Conservation (phyloP, 2,113 vertebrate species). For the Eptesicus fuscus region DNA sequence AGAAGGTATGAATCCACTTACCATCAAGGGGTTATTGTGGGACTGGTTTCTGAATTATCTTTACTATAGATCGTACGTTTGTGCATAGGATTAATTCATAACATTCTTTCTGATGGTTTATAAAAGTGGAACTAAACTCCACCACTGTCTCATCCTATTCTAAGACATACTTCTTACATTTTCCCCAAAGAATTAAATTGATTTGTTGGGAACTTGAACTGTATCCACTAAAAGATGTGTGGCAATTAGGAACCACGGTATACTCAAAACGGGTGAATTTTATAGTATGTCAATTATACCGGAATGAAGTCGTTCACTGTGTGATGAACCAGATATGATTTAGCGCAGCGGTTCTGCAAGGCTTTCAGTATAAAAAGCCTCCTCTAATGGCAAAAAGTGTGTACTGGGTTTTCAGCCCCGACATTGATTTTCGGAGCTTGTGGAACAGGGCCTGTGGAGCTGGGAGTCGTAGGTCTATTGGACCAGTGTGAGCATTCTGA, state of each 20-base stretch:
- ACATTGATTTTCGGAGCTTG: neutral
- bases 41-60: neutral
- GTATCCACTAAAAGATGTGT: neutral
- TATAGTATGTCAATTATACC: neutral
- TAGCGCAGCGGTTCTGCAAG: neutral
- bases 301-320: neutral
- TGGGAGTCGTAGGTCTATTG: neutral
- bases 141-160: neutral
- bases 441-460: neutral
- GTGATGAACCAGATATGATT: neutral
- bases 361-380: neutral
- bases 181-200: neutral
- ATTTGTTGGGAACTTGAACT: neutral
- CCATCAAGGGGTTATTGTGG: neutral
- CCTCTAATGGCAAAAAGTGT: neutral
- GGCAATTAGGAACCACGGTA: neutral
- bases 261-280: neutral
- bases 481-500: neutral
- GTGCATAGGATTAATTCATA: neutral
- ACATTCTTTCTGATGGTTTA: slow-evolving; percentile 13
- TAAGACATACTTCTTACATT: neutral
- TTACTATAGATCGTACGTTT: neutral
- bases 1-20: neutral
- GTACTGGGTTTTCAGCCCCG: neutral
- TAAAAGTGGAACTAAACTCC: neutral